phyloP scores from a whole-genome alignment of 1,140 invertebrate genomes.

The Pantala flavescens region DNA sequence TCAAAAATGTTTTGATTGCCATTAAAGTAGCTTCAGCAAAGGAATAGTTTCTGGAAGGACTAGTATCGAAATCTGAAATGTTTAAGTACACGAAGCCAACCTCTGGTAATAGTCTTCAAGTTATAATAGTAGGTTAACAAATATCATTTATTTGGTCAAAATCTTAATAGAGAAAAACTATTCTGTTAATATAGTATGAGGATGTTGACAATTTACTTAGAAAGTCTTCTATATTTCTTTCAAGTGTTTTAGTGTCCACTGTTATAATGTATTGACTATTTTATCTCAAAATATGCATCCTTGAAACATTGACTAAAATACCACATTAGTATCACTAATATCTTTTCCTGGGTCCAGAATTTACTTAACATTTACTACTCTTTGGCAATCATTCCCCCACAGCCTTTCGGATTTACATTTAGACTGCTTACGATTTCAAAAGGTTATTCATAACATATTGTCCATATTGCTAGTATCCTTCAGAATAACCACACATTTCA shows the following conservation, averaged over 20 bases:
- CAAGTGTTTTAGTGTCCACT: neutral
- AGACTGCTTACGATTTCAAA: neutral
- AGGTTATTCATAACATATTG: neutral
- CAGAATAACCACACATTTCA: neutral
- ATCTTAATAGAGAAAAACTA: neutral
- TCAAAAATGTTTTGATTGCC: neutral
- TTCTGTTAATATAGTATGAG: neutral
- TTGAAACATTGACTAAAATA: slow-evolving; percentile 10
- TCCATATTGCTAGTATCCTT: slow-evolving; percentile 6
- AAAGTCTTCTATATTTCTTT: neutral
- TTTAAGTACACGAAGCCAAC: neutral
- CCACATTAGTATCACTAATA: neutral
- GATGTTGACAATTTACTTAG: neutral
- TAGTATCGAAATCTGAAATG: neutral
- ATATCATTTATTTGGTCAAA: slow-evolving; percentile 4
- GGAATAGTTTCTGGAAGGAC: neutral
- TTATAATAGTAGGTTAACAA: neutral
- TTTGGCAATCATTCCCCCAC: neutral
- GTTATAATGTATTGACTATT: slow-evolving; percentile 8
- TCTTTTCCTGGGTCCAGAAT: slow-evolving; percentile 2
- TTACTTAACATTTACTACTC: slow-evolving; percentile 9
- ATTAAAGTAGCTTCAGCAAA: neutral
- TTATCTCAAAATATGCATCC: slow-evolving; percentile 10
- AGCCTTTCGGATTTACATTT: neutral
- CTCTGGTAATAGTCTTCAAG: neutral